Conservation (phyloP, 2,888 invertebrate species). For the Sepioteuthis lessoniana region DNA sequence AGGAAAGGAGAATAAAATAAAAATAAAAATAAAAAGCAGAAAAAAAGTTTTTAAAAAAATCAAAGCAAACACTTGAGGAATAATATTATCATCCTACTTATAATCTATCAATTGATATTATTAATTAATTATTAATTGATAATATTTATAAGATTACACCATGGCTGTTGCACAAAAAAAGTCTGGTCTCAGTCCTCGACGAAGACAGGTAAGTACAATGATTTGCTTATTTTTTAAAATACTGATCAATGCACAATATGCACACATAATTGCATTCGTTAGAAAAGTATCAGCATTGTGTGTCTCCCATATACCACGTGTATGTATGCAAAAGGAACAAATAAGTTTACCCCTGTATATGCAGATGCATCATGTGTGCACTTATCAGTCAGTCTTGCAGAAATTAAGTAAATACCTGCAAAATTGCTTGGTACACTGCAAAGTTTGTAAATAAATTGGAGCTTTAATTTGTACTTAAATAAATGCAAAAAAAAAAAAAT, state of each 20-base stretch:
- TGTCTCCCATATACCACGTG: neutral
- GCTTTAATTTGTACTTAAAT: too few relatives aligned
- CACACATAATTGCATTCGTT: neutral
- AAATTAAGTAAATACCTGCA: neutral
- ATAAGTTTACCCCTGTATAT: neutral
- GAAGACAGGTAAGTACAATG: neutral
- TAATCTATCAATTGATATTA: neutral
- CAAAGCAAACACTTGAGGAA: neutral
- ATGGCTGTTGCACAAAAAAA: constrained; percentile 16
- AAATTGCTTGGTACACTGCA: neutral
- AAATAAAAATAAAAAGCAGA: neutral
- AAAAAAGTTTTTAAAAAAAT: neutral
- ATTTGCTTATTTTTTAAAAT: neutral
- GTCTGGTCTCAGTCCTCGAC: neutral
- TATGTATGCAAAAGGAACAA: neutral
- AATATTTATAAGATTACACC: neutral
- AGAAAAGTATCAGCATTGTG: neutral
- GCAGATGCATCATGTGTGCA: neutral
- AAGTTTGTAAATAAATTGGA: neutral
- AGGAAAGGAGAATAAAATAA: neutral
- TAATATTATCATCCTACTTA: neutral
- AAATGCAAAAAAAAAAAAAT: too few relatives aligned
- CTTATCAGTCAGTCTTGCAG: too few relatives aligned
- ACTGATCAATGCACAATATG: neutral
- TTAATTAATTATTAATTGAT: neutral